Evolutionary conservation across 53 echinoderm and acorn worm species (phyloP).

Genomic region (Antedon mediterranea): DNA sequence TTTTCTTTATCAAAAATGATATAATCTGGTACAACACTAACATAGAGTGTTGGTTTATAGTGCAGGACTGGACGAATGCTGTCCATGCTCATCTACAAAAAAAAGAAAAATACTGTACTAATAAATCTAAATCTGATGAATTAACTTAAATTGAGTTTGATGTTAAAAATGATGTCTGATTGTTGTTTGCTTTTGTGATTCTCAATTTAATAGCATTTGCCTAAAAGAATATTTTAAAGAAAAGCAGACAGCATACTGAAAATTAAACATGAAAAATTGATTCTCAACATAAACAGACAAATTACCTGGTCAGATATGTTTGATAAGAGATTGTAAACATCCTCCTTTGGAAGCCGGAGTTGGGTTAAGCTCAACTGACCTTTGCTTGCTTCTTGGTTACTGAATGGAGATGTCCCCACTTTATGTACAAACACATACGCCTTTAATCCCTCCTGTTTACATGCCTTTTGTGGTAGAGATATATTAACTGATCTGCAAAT

Average conservation of each 20-base stretch:
- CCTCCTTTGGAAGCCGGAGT: constrained; percentile 40
- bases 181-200: no score
- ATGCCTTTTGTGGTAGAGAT: constrained; percentile 56
- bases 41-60: constrained; percentile 46
- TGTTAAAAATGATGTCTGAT: no score
- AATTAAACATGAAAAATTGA: no score
- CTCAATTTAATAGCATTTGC: no score
- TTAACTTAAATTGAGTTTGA: no score
- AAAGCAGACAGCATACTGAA: no score
- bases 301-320: constrained; percentile 12
- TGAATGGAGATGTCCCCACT: constrained; percentile 20
- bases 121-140: no score
- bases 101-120: not conserved
- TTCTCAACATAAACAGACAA: no score
- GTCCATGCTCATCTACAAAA: constrained; percentile 15
- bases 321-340: constrained; percentile 48
- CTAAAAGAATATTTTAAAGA: no score
- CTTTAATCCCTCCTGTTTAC: constrained; percentile 54
- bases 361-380: constrained; percentile 50
- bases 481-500: constrained; percentile 61
- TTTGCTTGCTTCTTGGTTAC: constrained; percentile 9
- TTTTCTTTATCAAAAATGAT: constrained; percentile 33
- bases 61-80: constrained; percentile 36
- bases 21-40: constrained; percentile 48
- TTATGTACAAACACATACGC: constrained; percentile 42